Conservation (phyloP, 2,888 invertebrate genomes). For the Drosophila meridiana region DNA sequence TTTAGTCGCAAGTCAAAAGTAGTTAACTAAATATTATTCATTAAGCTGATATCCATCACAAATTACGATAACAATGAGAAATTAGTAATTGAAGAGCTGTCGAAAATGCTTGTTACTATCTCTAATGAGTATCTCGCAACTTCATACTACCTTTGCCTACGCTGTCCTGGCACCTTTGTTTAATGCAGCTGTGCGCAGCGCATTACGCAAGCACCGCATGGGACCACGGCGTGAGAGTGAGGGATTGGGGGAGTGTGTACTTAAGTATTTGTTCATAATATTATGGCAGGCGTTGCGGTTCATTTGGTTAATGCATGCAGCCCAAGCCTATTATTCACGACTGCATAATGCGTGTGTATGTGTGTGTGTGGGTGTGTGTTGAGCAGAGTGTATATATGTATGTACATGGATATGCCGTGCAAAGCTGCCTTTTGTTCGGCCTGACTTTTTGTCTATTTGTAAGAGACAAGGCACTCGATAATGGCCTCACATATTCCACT, state of each 20-base stretch:
- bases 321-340: conserved; percentile 67
- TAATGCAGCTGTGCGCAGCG: conserved; percentile 26
- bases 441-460: conserved; percentile 44
- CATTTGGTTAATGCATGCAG: conserved; percentile 75
- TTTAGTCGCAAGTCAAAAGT: not conserved
- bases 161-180: conserved; percentile 3
- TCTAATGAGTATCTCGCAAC: conserved; percentile 3
- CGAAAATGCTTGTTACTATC: not conserved
- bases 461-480: conserved; percentile 43
- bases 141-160: not conserved
- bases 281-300: conserved; percentile 69
- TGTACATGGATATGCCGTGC: conserved; percentile 26
- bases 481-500: conserved; percentile 31
- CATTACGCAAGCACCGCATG: conserved; percentile 62
- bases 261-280: conserved; percentile 62
- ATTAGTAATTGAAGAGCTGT: not conserved
- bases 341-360: conserved; percentile 41
- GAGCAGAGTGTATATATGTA: conserved; percentile 6
- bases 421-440: conserved; percentile 49
- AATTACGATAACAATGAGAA: no score
- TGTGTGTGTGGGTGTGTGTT: conserved; percentile 3
- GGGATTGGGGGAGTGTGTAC: conserved; percentile 24
- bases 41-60: not conserved
- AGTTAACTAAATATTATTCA: not conserved
- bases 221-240: conserved; percentile 21